Evolutionary conservation across 2,113 vertebrate genomes (phyloP).

Genomic region (Apodemus sylvaticus): DNA sequence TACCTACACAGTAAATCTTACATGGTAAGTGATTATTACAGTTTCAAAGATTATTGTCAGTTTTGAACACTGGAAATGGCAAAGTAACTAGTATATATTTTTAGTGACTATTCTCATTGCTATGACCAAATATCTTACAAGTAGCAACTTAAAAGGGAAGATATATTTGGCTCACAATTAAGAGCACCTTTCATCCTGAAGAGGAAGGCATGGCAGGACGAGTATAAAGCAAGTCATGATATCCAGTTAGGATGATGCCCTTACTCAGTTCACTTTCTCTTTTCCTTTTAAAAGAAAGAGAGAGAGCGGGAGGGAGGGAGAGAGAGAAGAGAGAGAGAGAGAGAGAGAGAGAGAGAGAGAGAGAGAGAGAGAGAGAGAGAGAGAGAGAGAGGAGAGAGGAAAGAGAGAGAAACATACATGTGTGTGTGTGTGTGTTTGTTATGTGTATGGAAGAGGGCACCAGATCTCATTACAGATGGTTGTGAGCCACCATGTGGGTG

Average conservation of each 20-base stretch:
- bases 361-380: too few relatives aligned
- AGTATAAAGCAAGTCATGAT: not conserved
- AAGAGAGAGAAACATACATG: too few relatives aligned
- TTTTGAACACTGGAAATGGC: not conserved
- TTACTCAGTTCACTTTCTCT: not conserved
- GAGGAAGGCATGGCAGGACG: too few relatives aligned
- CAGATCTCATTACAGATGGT: too few relatives aligned
- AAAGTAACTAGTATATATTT: conserved; percentile 36
- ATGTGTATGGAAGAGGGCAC: too few relatives aligned
- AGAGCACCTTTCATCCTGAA: not conserved
- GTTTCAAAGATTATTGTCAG: not conserved
- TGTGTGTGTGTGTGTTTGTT: too few relatives aligned
- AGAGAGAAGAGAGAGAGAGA: too few relatives aligned
- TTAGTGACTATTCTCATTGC: not conserved
- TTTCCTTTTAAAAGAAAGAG: too few relatives aligned
- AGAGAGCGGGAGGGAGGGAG: too few relatives aligned
- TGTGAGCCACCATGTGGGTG: too few relatives aligned
- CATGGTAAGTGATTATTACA: not conserved
- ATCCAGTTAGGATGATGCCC: not conserved
- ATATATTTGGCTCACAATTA: not conserved
- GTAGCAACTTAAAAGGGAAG: not conserved
- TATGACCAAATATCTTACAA: not conserved
- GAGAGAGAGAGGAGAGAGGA: too few relatives aligned
- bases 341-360: too few relatives aligned
- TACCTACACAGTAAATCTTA: not conserved